These are phyloP conservation scores for Pterocles gutturalis DNA, from an alignment of 2,113 vertebrate genomes.

Conservation along the genomic window DNA sequence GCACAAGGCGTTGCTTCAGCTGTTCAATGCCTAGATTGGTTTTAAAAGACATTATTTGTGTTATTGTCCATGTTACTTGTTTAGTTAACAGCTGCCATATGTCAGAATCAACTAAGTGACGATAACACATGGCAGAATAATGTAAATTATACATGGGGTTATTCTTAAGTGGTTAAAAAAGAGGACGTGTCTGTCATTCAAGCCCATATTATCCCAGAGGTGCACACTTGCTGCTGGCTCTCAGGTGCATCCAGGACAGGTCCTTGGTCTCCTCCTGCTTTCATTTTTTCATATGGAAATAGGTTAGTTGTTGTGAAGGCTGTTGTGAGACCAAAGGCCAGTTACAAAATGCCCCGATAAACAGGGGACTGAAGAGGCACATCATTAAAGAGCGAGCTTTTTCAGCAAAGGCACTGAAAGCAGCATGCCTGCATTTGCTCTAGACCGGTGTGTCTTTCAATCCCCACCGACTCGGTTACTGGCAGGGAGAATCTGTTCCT, in stretches of 20 bases:
- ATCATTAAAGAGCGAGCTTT: not conserved
- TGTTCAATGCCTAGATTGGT: not conserved
- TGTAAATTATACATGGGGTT: not conserved
- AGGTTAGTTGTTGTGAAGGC: not conserved
- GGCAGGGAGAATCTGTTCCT: not conserved
- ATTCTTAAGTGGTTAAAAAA: not conserved
- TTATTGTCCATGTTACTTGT: not conserved
- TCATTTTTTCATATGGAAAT: not conserved
- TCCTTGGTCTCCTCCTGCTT: not conserved
- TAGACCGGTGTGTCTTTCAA: not conserved
- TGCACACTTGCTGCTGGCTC: not conserved
- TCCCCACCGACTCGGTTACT: not conserved
- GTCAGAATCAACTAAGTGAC: not conserved
- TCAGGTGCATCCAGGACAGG: not conserved
- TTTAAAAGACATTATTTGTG: constrained; percentile 16
- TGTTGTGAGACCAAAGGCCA: not conserved
- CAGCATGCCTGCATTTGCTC: rapidly evolving
- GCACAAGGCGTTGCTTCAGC: not conserved
- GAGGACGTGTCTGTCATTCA: not conserved
- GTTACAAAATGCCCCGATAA: not conserved
- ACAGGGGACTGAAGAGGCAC: not conserved
- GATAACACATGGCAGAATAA: not conserved
- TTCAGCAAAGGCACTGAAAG: not conserved
- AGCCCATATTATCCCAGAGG: not conserved
- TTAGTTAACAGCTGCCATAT: constrained; percentile 30